Percentiles rank a stretch among this genome's conserved stretches.
Evolutionary conservation across 2,888 invertebrate species (phyloP).

Genomic region (Noctua pronuba): DNA sequence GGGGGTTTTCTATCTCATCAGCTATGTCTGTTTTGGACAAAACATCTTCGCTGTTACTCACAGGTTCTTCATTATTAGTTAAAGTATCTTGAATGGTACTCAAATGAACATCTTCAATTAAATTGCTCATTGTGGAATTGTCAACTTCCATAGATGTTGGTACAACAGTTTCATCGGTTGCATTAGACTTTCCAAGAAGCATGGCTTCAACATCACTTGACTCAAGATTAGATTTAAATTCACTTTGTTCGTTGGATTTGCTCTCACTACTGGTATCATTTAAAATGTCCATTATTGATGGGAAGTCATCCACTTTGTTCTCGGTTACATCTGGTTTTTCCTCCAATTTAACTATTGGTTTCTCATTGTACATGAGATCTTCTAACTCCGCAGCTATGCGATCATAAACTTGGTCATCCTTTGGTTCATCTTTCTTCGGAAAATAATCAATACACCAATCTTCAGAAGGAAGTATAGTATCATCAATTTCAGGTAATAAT

Average conservation of each 20-base stretch:
- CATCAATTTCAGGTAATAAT: slow-evolving; percentile 80
- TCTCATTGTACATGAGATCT: slow-evolving; percentile 87
- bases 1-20: slow-evolving; percentile 78
- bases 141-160: slow-evolving; percentile 80
- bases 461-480: slow-evolving; percentile 82
- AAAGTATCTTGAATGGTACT: slow-evolving; percentile 66
- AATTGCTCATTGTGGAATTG: slow-evolving; percentile 73
- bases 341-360: slow-evolving; percentile 73
- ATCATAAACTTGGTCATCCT: slow-evolving; percentile 88
- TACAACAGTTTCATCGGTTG: slow-evolving; percentile 66
- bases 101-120: slow-evolving; percentile 77
- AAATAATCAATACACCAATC: slow-evolving; percentile 88
- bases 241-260: slow-evolving; percentile 74
- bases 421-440: slow-evolving; percentile 84
- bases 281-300: slow-evolving; percentile 89
- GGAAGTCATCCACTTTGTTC: slow-evolving; percentile 84
- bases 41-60: slow-evolving; percentile 49
- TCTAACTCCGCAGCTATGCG: slow-evolving; percentile 88
- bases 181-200: slow-evolving; percentile 81
- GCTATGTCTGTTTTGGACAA: slow-evolving; percentile 59
- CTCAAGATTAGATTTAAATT: slow-evolving; percentile 80
- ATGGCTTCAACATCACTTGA: slow-evolving; percentile 88
- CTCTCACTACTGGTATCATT: slow-evolving; percentile 78
- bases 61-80: slow-evolving; percentile 55
- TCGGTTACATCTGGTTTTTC: slow-evolving; percentile 75